Base-by-base conservation (phyloP, 2,888 invertebrate species). In the Drosophila sordidula region DNA sequence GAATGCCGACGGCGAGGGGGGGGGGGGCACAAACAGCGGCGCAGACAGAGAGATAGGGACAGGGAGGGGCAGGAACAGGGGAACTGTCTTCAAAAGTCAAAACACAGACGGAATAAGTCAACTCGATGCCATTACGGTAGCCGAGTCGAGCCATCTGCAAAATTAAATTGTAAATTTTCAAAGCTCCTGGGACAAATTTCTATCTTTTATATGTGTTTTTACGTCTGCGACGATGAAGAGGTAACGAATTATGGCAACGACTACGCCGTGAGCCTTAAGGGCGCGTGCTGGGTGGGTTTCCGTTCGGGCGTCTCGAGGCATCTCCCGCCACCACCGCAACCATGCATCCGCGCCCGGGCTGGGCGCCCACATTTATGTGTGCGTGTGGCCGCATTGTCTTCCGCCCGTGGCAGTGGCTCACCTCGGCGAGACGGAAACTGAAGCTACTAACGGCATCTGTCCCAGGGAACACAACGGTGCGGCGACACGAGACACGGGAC, bases 111-210 rank as follows among this genome's bases (percentile, higher is more conserved):
- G 59, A 56, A 70, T 50, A 64, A 69, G 55, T 63, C 57, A 69
- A 58, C 69, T 58, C 47, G 71, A 38, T 72, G 70, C 59, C 70
- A 70, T 71, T 70, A 70, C 29, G 54, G 52, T 45, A 50, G 64
- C 58, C 45, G 38, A 52, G 70, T 52, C 46, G 72, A 82, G 57
- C 65, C 85, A 85, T 85, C 77, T 87, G 76, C 73, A 74, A 80
- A 82, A 87, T 87, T 70, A 87, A 87, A 87, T 84, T 84, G 84
- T 87, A 87, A 87, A 87, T 84, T 87, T 70, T 71, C 66, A 79
- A 85, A 64, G 79, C 84, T 87, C 87, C 66, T 79, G 87, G 87
- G 84, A 84, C 76, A 71, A 85, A 84, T 84, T 84, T 87, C 72
- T 77, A 75, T 81, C 82, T 85, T 85, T 87, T 76, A 81, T 76